Base-by-base conservation (phyloP, 2,888 invertebrate species). In the Panopea generosa region DNA sequence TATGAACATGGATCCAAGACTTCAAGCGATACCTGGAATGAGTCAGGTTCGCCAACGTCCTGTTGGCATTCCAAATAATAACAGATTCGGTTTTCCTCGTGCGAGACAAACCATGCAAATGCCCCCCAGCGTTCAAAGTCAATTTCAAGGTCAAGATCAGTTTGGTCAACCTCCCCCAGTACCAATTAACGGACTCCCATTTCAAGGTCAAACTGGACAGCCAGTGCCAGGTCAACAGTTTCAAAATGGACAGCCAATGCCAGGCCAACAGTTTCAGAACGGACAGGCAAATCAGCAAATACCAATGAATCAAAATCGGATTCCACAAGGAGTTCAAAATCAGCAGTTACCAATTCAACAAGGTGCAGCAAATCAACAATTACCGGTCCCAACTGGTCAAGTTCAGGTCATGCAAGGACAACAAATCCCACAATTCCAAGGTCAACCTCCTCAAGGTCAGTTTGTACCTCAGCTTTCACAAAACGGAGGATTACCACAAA, bases 141-240 rank as follows among this genome's bases (percentile, higher is more conserved):
- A 66, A 40, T 53, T 69, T 50, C 61, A 49, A 20, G 43, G 49
- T 33, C 59, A 68, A 50, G 38, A 24, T 16, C 6, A 11, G 24
- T n/a, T n/a, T n/a, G n/a, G n/a, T n/a, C n/a, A n/a, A n/a, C n/a
- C n/a, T n/a, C 29, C 3, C 6, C 22, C 52, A 20, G 16, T 27
- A 50, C 38, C 63, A 49, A 33, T 11, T 27, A 50, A n/a, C n/a
- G n/a, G n/a, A n/a, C n/a, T n/a, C n/a, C n/a, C n/a, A n/a, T 47
- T 60, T 20, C 63, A 24, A 27, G 43, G 26, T 40, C 63, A 63
- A 52, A 16, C 29, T 18, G 38, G 47, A 16, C 65, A 50, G n/a
- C 38, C 40, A 11, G 53, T 20, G 22, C 38, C 33, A n/a, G 45
- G 59, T 16, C 22, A 11, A 16, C 40, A 40, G 16, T 40, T 40